Base-by-base conservation (phyloP, 2,797 vertebrate genomes). In the Emydoidea blandingii region DNA sequence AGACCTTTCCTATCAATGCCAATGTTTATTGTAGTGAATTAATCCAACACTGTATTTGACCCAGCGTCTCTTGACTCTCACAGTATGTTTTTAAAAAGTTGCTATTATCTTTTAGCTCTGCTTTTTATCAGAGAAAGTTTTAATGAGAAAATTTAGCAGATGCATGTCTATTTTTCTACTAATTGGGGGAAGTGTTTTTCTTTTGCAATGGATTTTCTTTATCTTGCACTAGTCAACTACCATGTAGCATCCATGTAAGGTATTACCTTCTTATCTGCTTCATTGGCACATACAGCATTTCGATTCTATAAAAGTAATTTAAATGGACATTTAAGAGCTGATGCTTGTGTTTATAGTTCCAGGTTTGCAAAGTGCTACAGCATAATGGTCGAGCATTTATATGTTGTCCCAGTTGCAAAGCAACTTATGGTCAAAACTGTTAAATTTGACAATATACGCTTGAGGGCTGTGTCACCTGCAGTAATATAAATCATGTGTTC, bases 141-240 rank as follows among this genome's bases (percentile, higher is more conserved):
- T 94, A 95, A 93, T 80, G 57, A 91, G 87, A 94, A 94, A 88
- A 8, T 81, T 92, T 87, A 81, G 76, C 54, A 92, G 25, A 56
- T 85, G 59, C 29, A 1, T 93, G 14, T 41, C 86, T 84, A n/a
- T 1, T 72, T 94, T 85, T 81, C 44, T 88, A 15, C 50, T 93
- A 88, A 93, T 94, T 87, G 94, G 5, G 2, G 72, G n/a, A 84
- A 88, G 29, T 74, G 6, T 3, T 92, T 94, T 91, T 88, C 50
- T 9, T 87, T 52, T 91, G 12, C 0, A 0, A 85, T 62, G 74
- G 82, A 23, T 62, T 94, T 86, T 78, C 90, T 25, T 92, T 95
- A 47, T 50, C 74, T 92, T 41, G 8, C 57, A 81, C 6, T 95
- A 50, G 49, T 94, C 85, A 52, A 25, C 15, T 53, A 16, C 25